These are phyloP conservation scores for human (Homo sapiens) DNA, from an alignment of 2,113 vertebrate genomes.

Conservation along the genomic window DNA sequence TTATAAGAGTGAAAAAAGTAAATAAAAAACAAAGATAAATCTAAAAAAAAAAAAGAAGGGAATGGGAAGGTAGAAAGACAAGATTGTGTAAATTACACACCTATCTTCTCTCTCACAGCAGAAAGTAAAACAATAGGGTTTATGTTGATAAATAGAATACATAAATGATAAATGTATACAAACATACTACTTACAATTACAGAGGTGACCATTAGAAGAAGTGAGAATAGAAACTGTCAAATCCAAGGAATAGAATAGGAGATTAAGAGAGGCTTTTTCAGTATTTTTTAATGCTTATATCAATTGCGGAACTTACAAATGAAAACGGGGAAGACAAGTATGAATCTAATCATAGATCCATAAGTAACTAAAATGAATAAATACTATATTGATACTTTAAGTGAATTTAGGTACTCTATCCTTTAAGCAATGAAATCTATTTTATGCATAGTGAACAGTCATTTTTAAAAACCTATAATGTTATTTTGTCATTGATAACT, in stretches of 20 bases:
- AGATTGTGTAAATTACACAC: neutral
- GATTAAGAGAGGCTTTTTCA: neutral
- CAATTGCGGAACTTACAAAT: neutral
- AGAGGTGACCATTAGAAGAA: neutral
- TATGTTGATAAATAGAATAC: neutral
- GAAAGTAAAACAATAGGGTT: neutral
- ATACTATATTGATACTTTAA: neutral
- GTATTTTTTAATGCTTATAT: neutral
- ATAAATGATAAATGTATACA: neutral
- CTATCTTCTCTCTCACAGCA: neutral
- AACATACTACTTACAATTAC: neutral
- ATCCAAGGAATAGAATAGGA: neutral
- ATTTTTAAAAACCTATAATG: neutral
- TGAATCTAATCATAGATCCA: neutral
- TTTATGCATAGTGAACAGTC: neutral
- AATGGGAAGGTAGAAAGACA: neutral
- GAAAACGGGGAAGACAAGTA: neutral
- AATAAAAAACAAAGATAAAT: neutral
- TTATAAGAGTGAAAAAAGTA: neutral
- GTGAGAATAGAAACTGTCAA: neutral
- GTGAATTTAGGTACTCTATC: neutral
- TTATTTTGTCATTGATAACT: neutral
- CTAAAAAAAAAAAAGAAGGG: neutral
- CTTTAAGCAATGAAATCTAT: neutral
- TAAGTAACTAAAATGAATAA: neutral